Conservation (phyloP, 1,140 invertebrate genomes). For the Philopotamus ludificatus region DNA sequence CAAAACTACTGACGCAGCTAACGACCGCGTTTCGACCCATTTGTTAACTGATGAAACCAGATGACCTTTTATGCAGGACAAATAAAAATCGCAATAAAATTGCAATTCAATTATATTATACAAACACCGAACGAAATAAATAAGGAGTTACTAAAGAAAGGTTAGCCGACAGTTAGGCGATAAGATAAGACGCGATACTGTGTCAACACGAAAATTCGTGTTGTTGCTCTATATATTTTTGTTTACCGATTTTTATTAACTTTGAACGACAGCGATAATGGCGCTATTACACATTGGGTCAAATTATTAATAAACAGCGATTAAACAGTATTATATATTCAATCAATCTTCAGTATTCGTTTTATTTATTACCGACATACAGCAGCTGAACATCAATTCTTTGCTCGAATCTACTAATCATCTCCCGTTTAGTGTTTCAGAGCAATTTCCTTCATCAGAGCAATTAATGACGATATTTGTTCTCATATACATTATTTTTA, state of each 20-base stretch:
- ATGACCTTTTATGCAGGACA: not conserved
- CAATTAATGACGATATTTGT: not conserved
- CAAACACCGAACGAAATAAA: not conserved
- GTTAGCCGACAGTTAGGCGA: not conserved
- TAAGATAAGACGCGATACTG: not conserved
- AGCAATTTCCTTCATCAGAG: not conserved
- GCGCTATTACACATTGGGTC: not conserved
- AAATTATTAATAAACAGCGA: not conserved
- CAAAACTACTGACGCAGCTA: not conserved
- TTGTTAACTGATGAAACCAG: not conserved
- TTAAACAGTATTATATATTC: not conserved
- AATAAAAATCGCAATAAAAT: not conserved
- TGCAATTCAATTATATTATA: not conserved
- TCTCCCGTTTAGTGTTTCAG: not conserved
- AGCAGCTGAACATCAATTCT: not conserved
- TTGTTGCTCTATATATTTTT: not conserved
- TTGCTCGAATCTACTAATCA: not conserved
- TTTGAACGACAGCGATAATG: not conserved
- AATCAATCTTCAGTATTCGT: not conserved
- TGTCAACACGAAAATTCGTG: not conserved
- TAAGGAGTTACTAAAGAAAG: not conserved
- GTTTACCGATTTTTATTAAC: not conserved
- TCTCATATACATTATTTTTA: no score
- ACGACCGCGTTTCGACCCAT: not conserved
- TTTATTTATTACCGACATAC: not conserved